phyloP scores from a whole-genome alignment of 2,797 vertebrate species.

The Loriculus beryllinus region DNA sequence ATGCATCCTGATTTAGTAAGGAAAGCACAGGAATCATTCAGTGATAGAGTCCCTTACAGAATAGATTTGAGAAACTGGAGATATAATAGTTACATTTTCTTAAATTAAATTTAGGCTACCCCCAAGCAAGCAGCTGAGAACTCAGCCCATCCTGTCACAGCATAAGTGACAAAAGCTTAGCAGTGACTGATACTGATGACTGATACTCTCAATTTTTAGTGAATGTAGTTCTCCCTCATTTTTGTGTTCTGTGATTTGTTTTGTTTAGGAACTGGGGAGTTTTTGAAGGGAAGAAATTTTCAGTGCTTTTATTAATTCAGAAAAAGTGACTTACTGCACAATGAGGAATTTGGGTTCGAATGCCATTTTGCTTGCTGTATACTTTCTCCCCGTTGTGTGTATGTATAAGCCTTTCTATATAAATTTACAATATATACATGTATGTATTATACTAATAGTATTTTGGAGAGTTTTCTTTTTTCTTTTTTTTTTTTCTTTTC shows the following conservation, averaged over 20 bases:
- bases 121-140: background rate
- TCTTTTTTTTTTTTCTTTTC: accelerated
- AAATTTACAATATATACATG: background rate
- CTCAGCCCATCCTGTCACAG: background rate
- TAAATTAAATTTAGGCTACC: background rate
- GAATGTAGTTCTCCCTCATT: background rate
- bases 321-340: background rate
- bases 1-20: background rate
- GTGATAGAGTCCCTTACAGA: background rate
- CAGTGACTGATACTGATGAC: too few species aligned
- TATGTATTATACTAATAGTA: background rate
- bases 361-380: background rate
- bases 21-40: background rate
- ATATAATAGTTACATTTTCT: background rate
- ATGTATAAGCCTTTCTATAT: background rate
- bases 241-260: background rate
- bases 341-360: background rate
- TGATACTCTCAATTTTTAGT: background rate
- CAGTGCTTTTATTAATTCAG: background rate
- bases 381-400: background rate
- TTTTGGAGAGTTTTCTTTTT: background rate
- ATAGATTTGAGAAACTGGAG: background rate
- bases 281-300: background rate
- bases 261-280: background rate
- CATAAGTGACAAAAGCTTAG: background rate